These are phyloP conservation scores for Diorhabda sublineata DNA, from an alignment of 1,140 invertebrate genomes.

Conservation along the genomic window DNA sequence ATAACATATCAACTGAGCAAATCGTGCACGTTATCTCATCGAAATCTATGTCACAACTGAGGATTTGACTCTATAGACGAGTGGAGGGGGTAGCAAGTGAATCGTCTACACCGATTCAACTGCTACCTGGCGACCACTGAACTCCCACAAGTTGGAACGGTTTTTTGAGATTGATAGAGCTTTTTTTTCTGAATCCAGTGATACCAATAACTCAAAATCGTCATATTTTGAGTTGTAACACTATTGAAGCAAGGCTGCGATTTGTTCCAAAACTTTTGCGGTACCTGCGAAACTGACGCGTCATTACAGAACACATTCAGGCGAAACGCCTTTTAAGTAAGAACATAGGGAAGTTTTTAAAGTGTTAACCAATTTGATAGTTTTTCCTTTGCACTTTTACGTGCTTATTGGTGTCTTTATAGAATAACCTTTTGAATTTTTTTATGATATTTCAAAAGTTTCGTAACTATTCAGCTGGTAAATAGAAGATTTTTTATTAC, in stretches of 20 bases:
- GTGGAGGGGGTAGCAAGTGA: not conserved
- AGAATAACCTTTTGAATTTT: too few relatives aligned
- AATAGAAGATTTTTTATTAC: too few relatives aligned
- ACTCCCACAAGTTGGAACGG: not conserved
- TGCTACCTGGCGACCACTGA: not conserved
- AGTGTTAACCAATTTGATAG: too few relatives aligned
- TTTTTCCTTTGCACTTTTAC: too few relatives aligned
- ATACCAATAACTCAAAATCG: conserved; percentile 5
- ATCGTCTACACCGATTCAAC: not conserved
- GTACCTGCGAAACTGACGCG: too few relatives aligned
- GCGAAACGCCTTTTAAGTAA: too few relatives aligned
- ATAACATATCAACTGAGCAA: conserved; percentile 12
- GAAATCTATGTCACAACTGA: conserved; percentile 6
- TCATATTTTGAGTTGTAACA: conserved; percentile 5
- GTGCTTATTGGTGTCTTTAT: too few relatives aligned
- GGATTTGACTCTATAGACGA: conserved; percentile 4
- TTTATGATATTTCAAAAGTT: too few relatives aligned
- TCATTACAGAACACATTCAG: too few relatives aligned
- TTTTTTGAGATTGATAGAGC: not conserved
- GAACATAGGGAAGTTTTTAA: too few relatives aligned
- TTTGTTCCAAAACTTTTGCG: too few relatives aligned
- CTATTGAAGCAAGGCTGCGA: conserved; percentile 1
- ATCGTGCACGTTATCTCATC: conserved; percentile 9
- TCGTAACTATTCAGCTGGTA: too few relatives aligned
- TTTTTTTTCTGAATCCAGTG: conserved; percentile 5